Evolutionary conservation across 2,797 vertebrate species (phyloP), one percentile per base, ranked within the genome.

Genomic region (Chiroxiphia lanceolata): DNA sequence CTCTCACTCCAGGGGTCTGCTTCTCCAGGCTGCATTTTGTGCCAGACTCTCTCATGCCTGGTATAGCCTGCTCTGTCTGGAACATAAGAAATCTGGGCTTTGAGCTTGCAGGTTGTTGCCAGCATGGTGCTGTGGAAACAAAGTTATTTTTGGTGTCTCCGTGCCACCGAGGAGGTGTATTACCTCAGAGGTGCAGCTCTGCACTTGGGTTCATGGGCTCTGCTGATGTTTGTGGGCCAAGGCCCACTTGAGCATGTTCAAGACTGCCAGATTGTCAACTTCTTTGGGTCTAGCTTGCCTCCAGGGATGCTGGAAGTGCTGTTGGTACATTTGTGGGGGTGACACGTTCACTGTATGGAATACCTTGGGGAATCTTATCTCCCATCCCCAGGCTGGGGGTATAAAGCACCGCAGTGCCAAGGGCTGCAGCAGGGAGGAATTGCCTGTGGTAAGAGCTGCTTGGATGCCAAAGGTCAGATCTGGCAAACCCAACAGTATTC

Each of bases 401-500:
- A 8, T 83, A 71, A 81, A 78, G 50, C 23, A 78, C 29, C 29
- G 33, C 14, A 16, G 23, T 23, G 31, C 76, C 34, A 51, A 50
- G 44, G 33, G 33, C 57, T 91, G 69, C 65, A 38, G 45, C 44
- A 85, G 36, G 61, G 50, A 65, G n/a, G 38, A 81, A 40, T 6
- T 65, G 34, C 26, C 27, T 42, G 9, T 61, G 29, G 9, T 75
- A 54, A 64, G 61, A 87, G 15, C 59, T 86, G 44, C 76, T 56
- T 56, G 13, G 20, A n/a, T 4, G 2, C 59, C 63, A 72, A 74
- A 44, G n/a, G 36, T 84, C 34, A 50, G 31, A 27, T 60, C 38
- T 8, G 5, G 34, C 47, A 79, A 83, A 79, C 14, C 0, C 0
- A 65, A 21, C 3, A 21, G 33, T 34, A 31, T 7, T 21, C 38